Evolutionary conservation across 1,140 invertebrate species (phyloP).

Genomic region (Antheraea mylitta): DNA sequence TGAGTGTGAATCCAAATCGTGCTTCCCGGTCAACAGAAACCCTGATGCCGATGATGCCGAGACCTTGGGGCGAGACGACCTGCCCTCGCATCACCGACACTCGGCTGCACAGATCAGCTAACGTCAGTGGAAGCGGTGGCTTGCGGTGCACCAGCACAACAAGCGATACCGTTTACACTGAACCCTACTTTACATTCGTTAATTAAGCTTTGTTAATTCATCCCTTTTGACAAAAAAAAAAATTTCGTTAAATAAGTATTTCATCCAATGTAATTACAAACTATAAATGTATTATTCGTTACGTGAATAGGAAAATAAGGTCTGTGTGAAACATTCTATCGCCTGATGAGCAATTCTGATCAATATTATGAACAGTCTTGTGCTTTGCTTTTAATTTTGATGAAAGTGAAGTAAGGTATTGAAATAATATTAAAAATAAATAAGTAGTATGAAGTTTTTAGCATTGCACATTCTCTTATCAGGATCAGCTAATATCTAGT

Average conservation of each 20-base stretch:
- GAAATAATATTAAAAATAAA: conserved; percentile 70
- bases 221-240: not conserved
- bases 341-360: conserved; percentile 40
- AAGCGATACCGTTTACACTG: conserved; percentile 45
- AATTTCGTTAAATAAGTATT: not conserved
- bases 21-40: conserved; percentile 97
- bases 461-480: conserved; percentile 76
- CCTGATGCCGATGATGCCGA: conserved; percentile 96
- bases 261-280: too few relatives aligned
- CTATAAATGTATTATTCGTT: not conserved
- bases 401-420: conserved; percentile 58
- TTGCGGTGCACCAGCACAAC: conserved; percentile 35
- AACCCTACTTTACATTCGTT: not conserved
- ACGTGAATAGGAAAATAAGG: not conserved
- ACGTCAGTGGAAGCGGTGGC: conserved; percentile 40
- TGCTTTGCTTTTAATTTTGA: conserved; percentile 58
- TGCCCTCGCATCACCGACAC: conserved; percentile 98
- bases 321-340: conserved; percentile 44
- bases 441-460: conserved; percentile 73
- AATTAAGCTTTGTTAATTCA: not conserved
- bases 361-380: conserved; percentile 43
- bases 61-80: conserved; percentile 94
- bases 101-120: conserved; percentile 85
- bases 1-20: conserved; percentile 97
- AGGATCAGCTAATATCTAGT: conserved; percentile 70